Conservation (phyloP, 2,888 invertebrate genomes). For the Alsophila aescularia region DNA sequence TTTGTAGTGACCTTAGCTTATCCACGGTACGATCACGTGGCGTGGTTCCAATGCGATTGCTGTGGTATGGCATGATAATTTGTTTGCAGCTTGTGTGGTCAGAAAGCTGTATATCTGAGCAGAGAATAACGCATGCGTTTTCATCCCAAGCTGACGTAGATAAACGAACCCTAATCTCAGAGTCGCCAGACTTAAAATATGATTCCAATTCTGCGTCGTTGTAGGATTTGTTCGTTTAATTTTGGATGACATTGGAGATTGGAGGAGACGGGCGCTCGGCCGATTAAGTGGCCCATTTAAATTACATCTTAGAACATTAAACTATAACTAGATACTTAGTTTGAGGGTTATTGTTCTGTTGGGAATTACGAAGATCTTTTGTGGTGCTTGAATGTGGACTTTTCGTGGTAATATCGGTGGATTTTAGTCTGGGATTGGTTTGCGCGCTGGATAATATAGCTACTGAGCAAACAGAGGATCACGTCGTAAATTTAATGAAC, state of each 20-base stretch:
- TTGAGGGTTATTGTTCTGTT: conserved; percentile 22
- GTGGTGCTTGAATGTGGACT: neutral
- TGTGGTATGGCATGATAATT: too few relatives aligned
- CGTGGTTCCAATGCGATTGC: too few relatives aligned
- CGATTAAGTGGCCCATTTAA: conserved; percentile 32
- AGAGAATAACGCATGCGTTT: too few relatives aligned
- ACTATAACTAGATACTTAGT: conserved; percentile 31
- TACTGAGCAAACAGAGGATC: too few relatives aligned
- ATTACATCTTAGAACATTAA: conserved; percentile 32
- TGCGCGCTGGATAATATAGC: too few relatives aligned
- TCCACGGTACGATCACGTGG: too few relatives aligned
- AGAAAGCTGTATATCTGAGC: too few relatives aligned
- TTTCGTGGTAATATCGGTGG: neutral
- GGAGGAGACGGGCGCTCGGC: conserved; percentile 9
- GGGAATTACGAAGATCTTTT: conserved; percentile 17
- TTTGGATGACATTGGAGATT: conserved; percentile 30
- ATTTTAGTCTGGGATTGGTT: neutral
- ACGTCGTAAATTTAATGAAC: too few relatives aligned
- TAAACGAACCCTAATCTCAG: conserved; percentile 10
- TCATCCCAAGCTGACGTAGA: neutral
- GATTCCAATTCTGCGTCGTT: conserved; percentile 20
- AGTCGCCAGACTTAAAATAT: conserved; percentile 12
- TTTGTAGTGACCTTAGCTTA: too few relatives aligned
- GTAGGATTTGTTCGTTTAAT: conserved; percentile 17
- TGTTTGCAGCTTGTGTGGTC: too few relatives aligned